Evolutionary conservation across 2,888 invertebrate genomes (phyloP).

Genomic region (Oxytorus armatus): DNA sequence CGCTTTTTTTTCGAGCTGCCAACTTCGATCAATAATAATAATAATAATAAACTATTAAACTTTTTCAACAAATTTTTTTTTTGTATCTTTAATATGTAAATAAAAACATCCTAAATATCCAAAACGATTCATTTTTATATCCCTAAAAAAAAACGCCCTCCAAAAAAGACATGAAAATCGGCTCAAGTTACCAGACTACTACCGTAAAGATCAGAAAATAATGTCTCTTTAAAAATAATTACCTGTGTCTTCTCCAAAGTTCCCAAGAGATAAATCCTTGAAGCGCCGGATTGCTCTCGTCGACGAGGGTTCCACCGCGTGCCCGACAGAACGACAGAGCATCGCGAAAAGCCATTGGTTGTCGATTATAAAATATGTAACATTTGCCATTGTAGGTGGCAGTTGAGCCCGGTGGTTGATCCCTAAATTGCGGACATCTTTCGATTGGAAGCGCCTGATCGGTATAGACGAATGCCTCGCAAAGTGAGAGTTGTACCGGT

Average conservation of each 20-base stretch:
- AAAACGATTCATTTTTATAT: no score
- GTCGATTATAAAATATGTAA: constrained; percentile 96
- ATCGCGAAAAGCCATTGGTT: constrained; percentile 92
- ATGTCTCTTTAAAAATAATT: constrained; percentile 76
- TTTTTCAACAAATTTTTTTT: no score
- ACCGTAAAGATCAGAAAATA: background rate
- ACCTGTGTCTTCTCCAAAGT: constrained; percentile 94
- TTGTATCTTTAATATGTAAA: no score
- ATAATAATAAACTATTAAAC: no score
- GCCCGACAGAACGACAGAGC: constrained; percentile 92
- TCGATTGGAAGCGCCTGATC: constrained; percentile 96
- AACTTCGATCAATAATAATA: no score
- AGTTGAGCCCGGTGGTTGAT: constrained; percentile 96
- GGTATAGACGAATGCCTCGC: constrained; percentile 97
- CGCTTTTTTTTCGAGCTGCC: no score
- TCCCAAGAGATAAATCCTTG: constrained; percentile 98
- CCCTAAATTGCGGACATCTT: constrained; percentile 95
- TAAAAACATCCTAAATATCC: no score
- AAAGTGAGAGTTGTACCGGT: constrained; percentile 93
- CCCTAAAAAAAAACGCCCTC: no score
- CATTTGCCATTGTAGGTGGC: constrained; percentile 98
- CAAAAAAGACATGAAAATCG: no score
- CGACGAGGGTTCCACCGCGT: constrained; percentile 93
- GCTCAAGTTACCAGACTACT: no score
- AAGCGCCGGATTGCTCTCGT: constrained; percentile 96